A percentile compares a stretch with the other conserved stretches of the same genome.
Evolutionary conservation across 37 sponge, comb jelly and placozoan genomes (phyloP).

Genomic region (Spongilla lacustris): DNA sequence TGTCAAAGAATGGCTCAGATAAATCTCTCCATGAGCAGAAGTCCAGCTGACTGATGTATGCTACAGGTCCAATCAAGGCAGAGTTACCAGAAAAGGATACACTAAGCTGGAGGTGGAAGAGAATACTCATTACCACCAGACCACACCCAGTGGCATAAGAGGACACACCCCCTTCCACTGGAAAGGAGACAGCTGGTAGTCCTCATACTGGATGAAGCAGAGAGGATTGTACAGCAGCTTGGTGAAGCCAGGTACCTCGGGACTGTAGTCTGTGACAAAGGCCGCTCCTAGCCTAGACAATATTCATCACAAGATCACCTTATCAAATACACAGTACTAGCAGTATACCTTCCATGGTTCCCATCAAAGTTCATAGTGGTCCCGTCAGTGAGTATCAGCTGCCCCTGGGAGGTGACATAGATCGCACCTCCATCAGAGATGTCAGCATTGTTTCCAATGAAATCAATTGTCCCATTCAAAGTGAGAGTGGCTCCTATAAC

Average conservation of each 20-base stretch:
- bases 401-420: slow-evolving; percentile 33
- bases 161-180: slow-evolving; percentile 26
- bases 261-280: slow-evolving; percentile 14
- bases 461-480: slow-evolving; percentile 12
- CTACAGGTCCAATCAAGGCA: slow-evolving; percentile 20
- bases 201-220: slow-evolving; percentile 43
- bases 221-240: slow-evolving; percentile 45
- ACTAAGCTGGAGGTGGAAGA: slow-evolving; percentile 5
- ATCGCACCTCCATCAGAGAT: slow-evolving; percentile 28
- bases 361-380: background rate
- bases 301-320: background rate
- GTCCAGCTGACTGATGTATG: slow-evolving; percentile 15
- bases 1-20: slow-evolving; percentile 18
- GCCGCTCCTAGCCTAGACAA: slow-evolving; percentile 10
- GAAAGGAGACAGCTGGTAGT: slow-evolving; percentile 19
- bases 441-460: slow-evolving; percentile 20
- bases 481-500: slow-evolving; percentile 24
- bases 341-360: slow-evolving; percentile 10
- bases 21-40: slow-evolving; percentile 22
- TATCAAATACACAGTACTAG: background rate
- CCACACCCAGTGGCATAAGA: background rate
- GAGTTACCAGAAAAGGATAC: slow-evolving; percentile 35
- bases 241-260: background rate
- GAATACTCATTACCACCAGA: background rate
- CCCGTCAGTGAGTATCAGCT: slow-evolving; percentile 33